phyloP scores from a whole-genome alignment of 1,140 invertebrate genomes.

The Trypoxylus dichotomus region DNA sequence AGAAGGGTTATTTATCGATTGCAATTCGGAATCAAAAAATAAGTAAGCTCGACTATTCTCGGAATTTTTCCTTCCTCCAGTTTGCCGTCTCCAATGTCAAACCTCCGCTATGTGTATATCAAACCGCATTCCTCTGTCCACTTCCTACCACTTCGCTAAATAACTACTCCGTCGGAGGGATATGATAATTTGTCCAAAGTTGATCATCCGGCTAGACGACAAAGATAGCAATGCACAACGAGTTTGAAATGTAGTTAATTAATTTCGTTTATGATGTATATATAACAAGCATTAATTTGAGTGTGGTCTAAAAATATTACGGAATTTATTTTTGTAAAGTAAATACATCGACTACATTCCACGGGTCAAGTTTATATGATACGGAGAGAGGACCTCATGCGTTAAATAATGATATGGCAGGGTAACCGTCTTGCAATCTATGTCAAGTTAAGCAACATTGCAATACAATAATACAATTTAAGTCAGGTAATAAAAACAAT shows the following conservation, averaged over 20 bases:
- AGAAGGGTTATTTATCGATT: background rate
- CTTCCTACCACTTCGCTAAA: conserved; percentile 24
- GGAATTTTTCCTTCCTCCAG: conserved; percentile 16
- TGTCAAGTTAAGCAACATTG: too few species aligned
- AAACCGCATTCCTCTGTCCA: conserved; percentile 21
- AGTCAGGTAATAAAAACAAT: too few species aligned
- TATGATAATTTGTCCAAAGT: background rate
- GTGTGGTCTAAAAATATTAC: background rate
- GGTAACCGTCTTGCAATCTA: too few species aligned
- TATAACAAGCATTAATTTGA: background rate
- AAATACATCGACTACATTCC: too few species aligned
- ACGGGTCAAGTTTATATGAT: too few species aligned
- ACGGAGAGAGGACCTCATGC: too few species aligned
- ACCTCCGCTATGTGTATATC: conserved; percentile 27
- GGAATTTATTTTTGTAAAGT: background rate
- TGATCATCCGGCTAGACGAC: background rate
- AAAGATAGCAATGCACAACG: background rate
- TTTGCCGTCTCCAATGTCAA: background rate
- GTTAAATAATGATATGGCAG: too few species aligned
- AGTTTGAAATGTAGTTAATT: background rate
- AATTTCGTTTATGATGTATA: background rate
- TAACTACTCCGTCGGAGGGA: background rate
- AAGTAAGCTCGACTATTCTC: background rate
- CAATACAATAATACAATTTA: too few species aligned
- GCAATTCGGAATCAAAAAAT: conserved; percentile 2